phyloP scores from a whole-genome alignment of 2,797 vertebrate genomes.

The Esox lucius region DNA sequence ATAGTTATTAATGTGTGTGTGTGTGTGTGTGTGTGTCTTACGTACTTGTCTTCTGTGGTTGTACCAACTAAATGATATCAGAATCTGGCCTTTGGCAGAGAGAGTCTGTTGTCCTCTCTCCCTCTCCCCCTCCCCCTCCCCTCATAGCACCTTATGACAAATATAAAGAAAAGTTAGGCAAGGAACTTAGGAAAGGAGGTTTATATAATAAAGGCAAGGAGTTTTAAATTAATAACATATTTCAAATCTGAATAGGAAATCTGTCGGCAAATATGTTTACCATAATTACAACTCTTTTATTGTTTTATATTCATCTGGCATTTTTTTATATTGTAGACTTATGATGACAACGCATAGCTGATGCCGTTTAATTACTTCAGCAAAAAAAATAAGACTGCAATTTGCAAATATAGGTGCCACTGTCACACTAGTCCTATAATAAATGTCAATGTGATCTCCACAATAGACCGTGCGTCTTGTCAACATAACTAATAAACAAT shows the following conservation, averaged over 20 bases:
- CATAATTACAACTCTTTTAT: no score
- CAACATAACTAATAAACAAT: background rate
- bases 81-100: constrained; percentile 34
- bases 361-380: no score
- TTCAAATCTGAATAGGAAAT: no score
- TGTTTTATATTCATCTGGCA: no score
- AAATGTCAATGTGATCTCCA: background rate
- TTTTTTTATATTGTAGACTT: no score
- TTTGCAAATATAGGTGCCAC: background rate
- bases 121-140: constrained; percentile 49
- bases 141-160: background rate
- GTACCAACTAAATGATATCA: constrained; percentile 28
- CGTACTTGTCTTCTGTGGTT: constrained; percentile 44
- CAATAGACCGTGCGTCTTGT: background rate
- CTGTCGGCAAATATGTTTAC: no score
- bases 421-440: background rate
- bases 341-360: no score
- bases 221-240: no score
- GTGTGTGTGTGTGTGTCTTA: background rate
- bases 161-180: background rate
- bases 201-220: no score
- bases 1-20: background rate
- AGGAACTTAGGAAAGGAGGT: no score
- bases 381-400: background rate
- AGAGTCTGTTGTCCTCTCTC: constrained; percentile 35